A percentile compares a stretch with the other conserved stretches of the same genome.
phyloP scores from a whole-genome alignment of 1,140 invertebrate genomes.

The Maniola jurtina region DNA sequence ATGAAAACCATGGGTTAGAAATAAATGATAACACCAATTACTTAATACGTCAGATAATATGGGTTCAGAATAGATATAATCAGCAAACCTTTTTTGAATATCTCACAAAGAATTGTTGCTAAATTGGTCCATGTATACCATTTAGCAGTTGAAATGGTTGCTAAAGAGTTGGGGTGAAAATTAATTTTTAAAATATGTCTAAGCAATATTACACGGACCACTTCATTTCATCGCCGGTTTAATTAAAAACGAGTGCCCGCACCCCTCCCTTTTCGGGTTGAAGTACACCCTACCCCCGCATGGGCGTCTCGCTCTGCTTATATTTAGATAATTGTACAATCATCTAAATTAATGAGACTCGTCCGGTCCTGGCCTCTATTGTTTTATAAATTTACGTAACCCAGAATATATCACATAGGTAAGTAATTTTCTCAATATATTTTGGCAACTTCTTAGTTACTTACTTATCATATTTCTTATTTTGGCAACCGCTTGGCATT shows the following conservation, averaged over 20 bases:
- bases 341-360: conserved; percentile 78
- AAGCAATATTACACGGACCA: conserved; percentile 77
- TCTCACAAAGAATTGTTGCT: conserved; percentile 2
- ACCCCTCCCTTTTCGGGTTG: conserved; percentile 72
- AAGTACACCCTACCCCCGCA: conserved; percentile 63
- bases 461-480: no score
- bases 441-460: neutral
- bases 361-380: conserved; percentile 71
- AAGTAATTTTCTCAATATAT: neutral
- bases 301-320: conserved; percentile 75
- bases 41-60: no score
- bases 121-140: conserved; percentile 19
- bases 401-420: neutral
- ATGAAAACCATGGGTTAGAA: no score
- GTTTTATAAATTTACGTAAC: conserved; percentile 49
- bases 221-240: conserved; percentile 77
- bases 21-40: no score
- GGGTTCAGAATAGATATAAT: no score
- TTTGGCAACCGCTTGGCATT: no score
- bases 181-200: conserved; percentile 74
- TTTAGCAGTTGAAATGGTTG: conserved; percentile 24
- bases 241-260: conserved; percentile 78
- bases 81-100: neutral
- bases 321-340: conserved; percentile 80
- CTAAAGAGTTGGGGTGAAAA: conserved; percentile 31